A percentile compares a stretch with the other conserved stretches of the same genome.
phyloP scores from a whole-genome alignment of 2,888 invertebrate genomes.

The Steinernema carpocapsae region DNA sequence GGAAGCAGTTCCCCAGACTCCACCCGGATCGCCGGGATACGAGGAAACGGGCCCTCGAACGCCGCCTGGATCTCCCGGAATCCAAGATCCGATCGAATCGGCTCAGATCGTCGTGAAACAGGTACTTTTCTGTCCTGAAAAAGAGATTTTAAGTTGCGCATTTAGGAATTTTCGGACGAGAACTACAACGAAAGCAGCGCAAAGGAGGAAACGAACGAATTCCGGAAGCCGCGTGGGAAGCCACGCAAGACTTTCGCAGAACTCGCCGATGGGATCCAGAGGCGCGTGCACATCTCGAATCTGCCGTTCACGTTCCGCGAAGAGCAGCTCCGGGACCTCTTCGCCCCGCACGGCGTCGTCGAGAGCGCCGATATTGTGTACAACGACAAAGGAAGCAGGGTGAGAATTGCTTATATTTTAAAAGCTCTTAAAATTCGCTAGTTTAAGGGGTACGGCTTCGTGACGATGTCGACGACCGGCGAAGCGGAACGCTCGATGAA shows the following conservation, averaged over 20 bases:
- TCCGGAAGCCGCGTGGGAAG: background rate
- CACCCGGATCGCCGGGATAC: too few relatives aligned
- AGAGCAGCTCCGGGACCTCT: background rate
- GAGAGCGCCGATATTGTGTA: background rate
- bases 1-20: too few relatives aligned
- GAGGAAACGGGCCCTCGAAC: too few relatives aligned
- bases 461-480: background rate
- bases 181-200: background rate
- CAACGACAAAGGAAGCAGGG: background rate
- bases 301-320: background rate
- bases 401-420: background rate
- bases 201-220: background rate
- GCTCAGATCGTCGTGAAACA: too few relatives aligned
- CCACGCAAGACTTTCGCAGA: background rate
- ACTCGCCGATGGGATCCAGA: background rate
- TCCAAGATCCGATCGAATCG: too few relatives aligned
- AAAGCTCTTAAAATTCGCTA: background rate
- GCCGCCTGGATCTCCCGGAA: too few relatives aligned
- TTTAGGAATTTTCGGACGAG: too few relatives aligned
- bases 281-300: background rate
- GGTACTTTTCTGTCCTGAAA: too few relatives aligned
- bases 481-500: background rate
- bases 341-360: background rate
- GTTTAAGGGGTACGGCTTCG: background rate
- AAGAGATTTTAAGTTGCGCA: too few relatives aligned